Evolutionary conservation across 1,140 invertebrate species (phyloP).

Genomic region (Drosophila persimilis): DNA sequence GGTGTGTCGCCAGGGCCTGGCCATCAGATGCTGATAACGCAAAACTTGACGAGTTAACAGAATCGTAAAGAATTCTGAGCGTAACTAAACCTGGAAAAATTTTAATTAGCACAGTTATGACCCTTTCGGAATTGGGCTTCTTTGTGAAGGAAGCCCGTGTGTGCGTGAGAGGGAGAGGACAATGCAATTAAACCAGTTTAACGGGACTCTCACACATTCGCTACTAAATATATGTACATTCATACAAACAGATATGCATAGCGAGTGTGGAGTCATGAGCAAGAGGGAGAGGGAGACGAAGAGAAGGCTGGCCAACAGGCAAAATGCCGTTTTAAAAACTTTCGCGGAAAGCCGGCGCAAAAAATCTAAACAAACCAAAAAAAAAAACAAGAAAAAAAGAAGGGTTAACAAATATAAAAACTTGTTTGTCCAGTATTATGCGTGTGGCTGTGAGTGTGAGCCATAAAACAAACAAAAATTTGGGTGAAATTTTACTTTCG

Average conservation of each 20-base stretch:
- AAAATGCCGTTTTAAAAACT: conserved; percentile 67
- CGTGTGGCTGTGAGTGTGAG: conserved; percentile 10
- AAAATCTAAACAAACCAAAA: conserved; percentile 65
- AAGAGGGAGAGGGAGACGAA: conserved; percentile 1
- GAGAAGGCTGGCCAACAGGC: neutral
- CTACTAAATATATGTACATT: too few relatives aligned
- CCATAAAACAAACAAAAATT: conserved; percentile 60
- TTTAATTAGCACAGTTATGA: conserved; percentile 16
- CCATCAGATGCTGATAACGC: conserved; percentile 41
- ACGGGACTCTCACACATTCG: conserved; percentile 46
- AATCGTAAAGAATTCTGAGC: conserved; percentile 24
- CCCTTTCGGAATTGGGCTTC: too few relatives aligned
- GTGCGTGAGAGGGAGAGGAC: conserved; percentile 38
- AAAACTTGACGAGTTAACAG: conserved; percentile 11
- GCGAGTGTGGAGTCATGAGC: conserved; percentile 11
- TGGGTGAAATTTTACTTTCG: conserved; percentile 79
- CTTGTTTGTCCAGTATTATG: conserved; percentile 62
- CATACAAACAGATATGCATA: conserved; percentile 18
- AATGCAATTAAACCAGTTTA: conserved; percentile 78
- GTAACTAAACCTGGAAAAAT: conserved; percentile 18
- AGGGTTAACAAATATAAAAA: conserved; percentile 50
- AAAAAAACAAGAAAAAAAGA: conserved; percentile 35
- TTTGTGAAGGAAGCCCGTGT: neutral
- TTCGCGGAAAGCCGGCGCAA: conserved; percentile 67
- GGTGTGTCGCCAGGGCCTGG: neutral